These are phyloP conservation scores for Prorops nasuta DNA, from an alignment of 1,140 invertebrate genomes.

Conservation along the genomic window DNA sequence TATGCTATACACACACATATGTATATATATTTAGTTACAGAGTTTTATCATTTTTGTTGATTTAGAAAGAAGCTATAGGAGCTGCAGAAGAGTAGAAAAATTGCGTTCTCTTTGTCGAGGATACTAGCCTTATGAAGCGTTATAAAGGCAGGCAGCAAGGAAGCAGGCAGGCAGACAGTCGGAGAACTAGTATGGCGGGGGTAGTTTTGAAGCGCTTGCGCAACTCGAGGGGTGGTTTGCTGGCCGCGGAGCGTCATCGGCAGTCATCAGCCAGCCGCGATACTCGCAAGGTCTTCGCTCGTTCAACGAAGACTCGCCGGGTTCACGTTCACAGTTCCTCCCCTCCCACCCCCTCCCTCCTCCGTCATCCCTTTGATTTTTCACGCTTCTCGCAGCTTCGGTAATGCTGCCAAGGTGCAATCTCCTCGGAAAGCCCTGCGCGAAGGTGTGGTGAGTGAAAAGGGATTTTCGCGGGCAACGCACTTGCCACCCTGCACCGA, in stretches of 20 bases:
- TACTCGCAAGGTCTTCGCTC: no score
- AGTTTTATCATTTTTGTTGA: no score
- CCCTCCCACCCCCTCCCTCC: no score
- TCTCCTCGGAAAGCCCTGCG: background rate
- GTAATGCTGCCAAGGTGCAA: no score
- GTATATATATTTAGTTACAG: no score
- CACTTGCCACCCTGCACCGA: conserved; percentile 20
- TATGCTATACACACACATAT: no score
- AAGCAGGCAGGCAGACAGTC: background rate
- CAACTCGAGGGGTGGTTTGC: background rate
- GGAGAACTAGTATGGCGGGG: background rate
- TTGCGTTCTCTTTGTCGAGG: background rate
- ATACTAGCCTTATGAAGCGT: background rate
- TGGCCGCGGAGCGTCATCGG: background rate
- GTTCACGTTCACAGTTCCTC: no score
- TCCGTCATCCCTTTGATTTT: no score
- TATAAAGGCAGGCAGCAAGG: background rate
- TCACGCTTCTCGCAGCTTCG: no score
- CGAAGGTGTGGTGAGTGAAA: conserved; percentile 21
- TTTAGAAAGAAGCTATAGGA: no score
- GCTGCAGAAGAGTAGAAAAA: no score
- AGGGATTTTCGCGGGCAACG: conserved; percentile 21
- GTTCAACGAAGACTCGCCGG: no score
- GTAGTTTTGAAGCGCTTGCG: background rate
- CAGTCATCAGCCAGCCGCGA: background rate